phyloP scores from a whole-genome alignment of 2,888 invertebrate genomes.

The Sinelater perroti region DNA sequence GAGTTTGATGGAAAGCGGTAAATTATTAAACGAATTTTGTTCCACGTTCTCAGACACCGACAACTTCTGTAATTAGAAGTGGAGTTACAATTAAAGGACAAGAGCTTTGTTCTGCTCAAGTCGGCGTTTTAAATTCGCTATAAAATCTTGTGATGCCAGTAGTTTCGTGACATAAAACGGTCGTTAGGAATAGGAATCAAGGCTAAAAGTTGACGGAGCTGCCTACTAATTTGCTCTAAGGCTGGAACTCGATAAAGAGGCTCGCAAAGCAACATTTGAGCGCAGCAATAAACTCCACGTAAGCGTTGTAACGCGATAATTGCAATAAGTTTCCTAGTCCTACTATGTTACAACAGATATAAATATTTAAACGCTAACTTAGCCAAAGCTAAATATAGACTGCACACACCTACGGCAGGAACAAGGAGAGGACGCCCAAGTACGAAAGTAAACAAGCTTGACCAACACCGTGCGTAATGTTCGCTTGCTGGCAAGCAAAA shows the following conservation, averaged over 20 bases:
- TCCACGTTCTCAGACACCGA: constrained; percentile 1
- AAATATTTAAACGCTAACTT: constrained; percentile 22
- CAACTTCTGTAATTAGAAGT: constrained; percentile 8
- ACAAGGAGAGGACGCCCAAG: constrained; percentile 17
- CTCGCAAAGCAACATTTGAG: too few species aligned
- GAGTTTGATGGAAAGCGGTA: not conserved
- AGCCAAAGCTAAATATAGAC: constrained; percentile 21
- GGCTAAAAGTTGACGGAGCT: too few species aligned
- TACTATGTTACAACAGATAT: constrained; percentile 14
- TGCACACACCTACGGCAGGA: constrained; percentile 21
- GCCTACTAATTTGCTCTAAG: too few species aligned
- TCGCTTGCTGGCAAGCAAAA: too few species aligned
- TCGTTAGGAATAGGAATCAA: too few species aligned
- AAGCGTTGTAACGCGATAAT: constrained; percentile 2
- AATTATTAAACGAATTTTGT: constrained; percentile 8
- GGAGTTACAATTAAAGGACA: not conserved
- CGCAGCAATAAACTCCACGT: too few species aligned
- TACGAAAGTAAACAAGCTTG: constrained; percentile 25
- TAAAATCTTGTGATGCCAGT: too few species aligned
- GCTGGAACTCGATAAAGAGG: too few species aligned
- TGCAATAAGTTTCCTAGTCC: too few species aligned
- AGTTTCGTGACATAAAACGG: too few species aligned
- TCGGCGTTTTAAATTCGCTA: too few species aligned
- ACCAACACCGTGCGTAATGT: constrained; percentile 15
- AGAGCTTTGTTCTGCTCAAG: too few species aligned